These are phyloP conservation scores for Megathymus violae DNA, from an alignment of 1,140 invertebrate species.

Conservation along the genomic window DNA sequence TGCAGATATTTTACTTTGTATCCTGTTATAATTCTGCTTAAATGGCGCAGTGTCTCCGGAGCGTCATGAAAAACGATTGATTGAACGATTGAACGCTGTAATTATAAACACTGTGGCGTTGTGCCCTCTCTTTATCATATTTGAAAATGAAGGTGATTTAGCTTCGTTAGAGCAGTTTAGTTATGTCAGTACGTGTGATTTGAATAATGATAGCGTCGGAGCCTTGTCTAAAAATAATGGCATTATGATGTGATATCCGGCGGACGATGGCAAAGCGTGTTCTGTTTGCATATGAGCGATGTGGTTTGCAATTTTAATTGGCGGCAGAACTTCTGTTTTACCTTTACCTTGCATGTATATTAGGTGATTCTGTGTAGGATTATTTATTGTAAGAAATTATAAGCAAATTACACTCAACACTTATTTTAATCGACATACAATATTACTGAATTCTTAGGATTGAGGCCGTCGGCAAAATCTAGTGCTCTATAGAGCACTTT, in stretches of 20 bases:
- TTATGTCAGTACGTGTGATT: slow-evolving; percentile 35
- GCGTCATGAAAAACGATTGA: no score
- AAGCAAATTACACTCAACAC: no score
- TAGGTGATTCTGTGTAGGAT: no score
- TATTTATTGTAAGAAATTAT: no score
- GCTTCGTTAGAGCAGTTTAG: slow-evolving; percentile 30
- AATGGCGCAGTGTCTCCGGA: no score
- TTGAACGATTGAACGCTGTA: neutral
- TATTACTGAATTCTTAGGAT: no score
- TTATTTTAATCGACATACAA: no score
- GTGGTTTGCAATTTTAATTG: slow-evolving; percentile 47
- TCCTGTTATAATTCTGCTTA: no score
- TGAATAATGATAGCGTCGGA: slow-evolving; percentile 40
- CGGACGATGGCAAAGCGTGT: slow-evolving; percentile 58
- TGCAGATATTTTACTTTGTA: no score
- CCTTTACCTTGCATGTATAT: neutral
- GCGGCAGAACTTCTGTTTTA: neutral
- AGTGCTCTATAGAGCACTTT: no score
- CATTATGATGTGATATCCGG: slow-evolving; percentile 59
- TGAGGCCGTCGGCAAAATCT: no score
- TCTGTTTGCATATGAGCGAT: slow-evolving; percentile 58
- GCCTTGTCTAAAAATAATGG: slow-evolving; percentile 59
- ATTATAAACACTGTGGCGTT: neutral
- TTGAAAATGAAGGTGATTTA: slow-evolving; percentile 24
- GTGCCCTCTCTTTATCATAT: slow-evolving; percentile 9